These are phyloP conservation scores for Bambusicola thoracicus DNA, from an alignment of 2,113 vertebrate genomes.

Conservation along the genomic window DNA sequence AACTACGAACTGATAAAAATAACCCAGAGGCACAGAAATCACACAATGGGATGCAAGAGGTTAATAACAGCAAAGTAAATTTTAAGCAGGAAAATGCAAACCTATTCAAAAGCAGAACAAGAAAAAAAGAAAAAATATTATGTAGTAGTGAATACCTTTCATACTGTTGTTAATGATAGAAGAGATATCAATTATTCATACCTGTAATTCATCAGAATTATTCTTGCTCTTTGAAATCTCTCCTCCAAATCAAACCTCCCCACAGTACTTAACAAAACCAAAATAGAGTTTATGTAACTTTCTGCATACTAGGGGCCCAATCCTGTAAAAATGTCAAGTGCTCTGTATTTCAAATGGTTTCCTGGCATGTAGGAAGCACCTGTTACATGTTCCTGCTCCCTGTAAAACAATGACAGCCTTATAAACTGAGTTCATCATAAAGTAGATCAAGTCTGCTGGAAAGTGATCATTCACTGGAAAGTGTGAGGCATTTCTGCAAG, in stretches of 20 bases:
- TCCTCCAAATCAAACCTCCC: neutral
- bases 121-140: neutral
- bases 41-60: neutral
- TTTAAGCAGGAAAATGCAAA: constrained; percentile 8
- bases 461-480: neutral
- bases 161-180: neutral
- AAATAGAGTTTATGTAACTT: neutral
- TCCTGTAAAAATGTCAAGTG: neutral
- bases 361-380: neutral
- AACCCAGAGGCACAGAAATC: neutral
- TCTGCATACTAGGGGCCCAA: neutral
- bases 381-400: neutral
- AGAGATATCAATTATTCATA: neutral
- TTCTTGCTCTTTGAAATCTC: neutral
- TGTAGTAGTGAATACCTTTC: neutral
- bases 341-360: neutral
- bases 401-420: neutral
- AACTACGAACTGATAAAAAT: neutral
- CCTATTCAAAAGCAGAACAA: neutral
- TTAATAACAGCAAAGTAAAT: neutral
- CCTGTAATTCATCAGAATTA: neutral
- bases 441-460: neutral
- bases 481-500: neutral
- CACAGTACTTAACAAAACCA: neutral
- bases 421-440: neutral